Conservation (phyloP, 2,113 vertebrate species). For the Prietella phreatophila region DNA sequence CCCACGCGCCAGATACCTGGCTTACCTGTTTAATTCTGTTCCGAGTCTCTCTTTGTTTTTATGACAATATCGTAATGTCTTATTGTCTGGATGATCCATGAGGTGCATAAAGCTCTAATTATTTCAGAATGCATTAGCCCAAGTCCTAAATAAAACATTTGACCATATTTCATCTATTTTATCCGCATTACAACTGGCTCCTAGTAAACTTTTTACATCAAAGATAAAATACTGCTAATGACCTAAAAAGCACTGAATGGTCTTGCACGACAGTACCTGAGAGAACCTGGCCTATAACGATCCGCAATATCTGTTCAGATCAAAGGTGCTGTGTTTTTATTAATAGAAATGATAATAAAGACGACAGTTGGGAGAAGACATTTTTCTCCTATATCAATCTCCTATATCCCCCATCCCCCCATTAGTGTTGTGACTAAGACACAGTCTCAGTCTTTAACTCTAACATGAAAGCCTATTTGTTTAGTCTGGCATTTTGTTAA, state of each 20-base stretch:
- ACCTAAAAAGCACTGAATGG: background rate
- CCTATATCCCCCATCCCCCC: too few relatives aligned
- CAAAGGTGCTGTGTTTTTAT: background rate
- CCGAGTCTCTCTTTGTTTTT: too few relatives aligned
- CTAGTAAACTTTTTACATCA: background rate
- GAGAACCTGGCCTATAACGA: background rate
- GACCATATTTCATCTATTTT: background rate
- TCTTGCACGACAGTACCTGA: background rate
- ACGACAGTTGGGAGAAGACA: background rate
- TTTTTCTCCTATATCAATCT: background rate
- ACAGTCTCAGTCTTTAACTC: background rate
- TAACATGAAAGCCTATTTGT: background rate
- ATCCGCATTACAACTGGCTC: background rate
- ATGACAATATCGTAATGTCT: too few relatives aligned
- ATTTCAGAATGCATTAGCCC: background rate
- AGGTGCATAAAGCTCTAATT: background rate
- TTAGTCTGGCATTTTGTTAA: background rate
- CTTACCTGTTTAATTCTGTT: too few relatives aligned
- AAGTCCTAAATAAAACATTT: background rate
- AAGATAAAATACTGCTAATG: background rate
- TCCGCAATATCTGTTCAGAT: background rate
- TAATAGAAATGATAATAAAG: background rate
- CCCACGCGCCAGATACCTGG: too few relatives aligned
- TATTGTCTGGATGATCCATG: background rate
- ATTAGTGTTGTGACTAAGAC: background rate